Conservation (phyloP, 2,113 vertebrate genomes). For the Fregata magnificens region DNA sequence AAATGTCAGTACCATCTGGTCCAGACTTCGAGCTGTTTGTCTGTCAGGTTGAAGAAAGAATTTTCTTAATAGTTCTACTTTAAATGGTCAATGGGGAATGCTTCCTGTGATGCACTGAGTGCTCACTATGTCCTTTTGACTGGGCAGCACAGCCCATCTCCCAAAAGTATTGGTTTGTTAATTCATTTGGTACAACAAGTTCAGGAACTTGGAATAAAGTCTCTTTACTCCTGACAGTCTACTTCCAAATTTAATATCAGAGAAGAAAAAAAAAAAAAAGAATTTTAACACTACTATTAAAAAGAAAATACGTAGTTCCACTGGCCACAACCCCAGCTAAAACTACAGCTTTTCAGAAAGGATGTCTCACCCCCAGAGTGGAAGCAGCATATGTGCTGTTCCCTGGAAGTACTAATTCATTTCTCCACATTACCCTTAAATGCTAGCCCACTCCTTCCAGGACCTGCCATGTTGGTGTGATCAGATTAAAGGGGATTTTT, state of each 20-base stretch:
- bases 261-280: not conserved
- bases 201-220: not conserved
- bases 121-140: not conserved
- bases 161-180: not conserved
- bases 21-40: not conserved
- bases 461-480: not conserved
- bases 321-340: not conserved
- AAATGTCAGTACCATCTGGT: not conserved
- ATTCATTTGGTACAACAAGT: not conserved
- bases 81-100: not conserved
- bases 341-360: not conserved
- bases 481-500: not conserved
- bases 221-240: not conserved
- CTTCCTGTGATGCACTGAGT: not conserved
- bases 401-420: not conserved
- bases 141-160: not conserved
- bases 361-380: not conserved
- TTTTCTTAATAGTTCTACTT: not conserved
- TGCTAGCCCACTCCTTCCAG: not conserved
- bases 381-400: fast-evolving
- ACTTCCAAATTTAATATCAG: not conserved
- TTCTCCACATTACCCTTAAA: not conserved
- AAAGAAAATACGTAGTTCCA: not conserved
- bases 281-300: not conserved
- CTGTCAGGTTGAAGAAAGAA: not conserved